phyloP scores from a whole-genome alignment of 2,888 invertebrate species.

The Drosophila mayaguana region DNA sequence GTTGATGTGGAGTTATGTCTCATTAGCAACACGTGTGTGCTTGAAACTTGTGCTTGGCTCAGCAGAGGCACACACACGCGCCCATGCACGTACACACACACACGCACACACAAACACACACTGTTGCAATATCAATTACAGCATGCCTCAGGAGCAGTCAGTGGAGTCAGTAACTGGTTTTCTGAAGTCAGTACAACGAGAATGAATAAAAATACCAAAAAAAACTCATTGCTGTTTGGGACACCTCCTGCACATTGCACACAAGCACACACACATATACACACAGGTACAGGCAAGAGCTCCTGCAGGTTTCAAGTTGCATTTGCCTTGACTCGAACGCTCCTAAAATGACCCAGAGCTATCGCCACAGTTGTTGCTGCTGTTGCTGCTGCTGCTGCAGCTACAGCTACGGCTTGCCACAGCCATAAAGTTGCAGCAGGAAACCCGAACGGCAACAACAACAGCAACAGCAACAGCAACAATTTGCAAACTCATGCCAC shows the following conservation, averaged over 20 bases:
- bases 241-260: conserved; percentile 68
- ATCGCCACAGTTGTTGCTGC: conserved; percentile 53
- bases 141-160: conserved; percentile 77
- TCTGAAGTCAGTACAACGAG: conserved; percentile 44
- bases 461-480: conserved; percentile 42
- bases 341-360: conserved; percentile 79
- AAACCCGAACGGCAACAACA: conserved; percentile 55
- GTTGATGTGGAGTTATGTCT: conserved; percentile 71
- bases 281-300: conserved; percentile 19
- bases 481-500: conserved; percentile 78
- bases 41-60: conserved; percentile 44
- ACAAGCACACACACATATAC: conserved; percentile 2
- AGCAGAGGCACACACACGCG: conserved; percentile 9
- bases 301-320: conserved; percentile 75
- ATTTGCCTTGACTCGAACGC: conserved; percentile 72
- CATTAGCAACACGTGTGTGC: conserved; percentile 76
- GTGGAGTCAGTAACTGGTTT: conserved; percentile 72
- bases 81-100: background rate
- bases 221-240: conserved; percentile 63
- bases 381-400: conserved; percentile 3
- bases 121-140: conserved; percentile 79
- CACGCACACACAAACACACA: conserved; percentile 53
- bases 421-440: conserved; percentile 76
- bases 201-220: conserved; percentile 28
- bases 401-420: conserved; percentile 35